Percentiles rank a stretch among this genome's conserved stretches.
Evolutionary conservation across 2,797 vertebrate species (phyloP).

Genomic region (Triplophysa yarkandensis): DNA sequence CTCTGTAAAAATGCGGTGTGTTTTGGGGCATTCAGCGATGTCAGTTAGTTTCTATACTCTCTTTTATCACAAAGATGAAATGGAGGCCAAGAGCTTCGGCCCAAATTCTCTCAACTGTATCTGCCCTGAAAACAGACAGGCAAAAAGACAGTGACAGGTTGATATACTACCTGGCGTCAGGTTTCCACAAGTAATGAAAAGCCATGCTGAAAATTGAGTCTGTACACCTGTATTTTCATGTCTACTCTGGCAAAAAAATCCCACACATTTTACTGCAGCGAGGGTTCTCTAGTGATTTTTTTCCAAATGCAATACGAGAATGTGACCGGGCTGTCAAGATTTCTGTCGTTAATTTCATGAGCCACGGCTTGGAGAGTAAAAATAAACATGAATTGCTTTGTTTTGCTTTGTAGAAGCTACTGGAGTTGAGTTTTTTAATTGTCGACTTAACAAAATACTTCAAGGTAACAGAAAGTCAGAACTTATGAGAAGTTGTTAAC

Average conservation of each 20-base stretch:
- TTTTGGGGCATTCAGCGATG: conserved; percentile 32
- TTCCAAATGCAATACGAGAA: not conserved
- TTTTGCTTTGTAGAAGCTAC: not conserved
- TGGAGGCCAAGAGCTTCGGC: conserved; percentile 47
- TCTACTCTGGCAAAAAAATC: conserved; percentile 21
- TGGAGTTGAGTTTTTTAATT: not conserved
- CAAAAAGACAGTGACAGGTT: conserved; percentile 53
- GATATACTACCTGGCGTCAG: conserved; percentile 49
- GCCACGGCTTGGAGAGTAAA: not conserved
- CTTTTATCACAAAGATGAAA: conserved; percentile 56
- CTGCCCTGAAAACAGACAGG: conserved; percentile 52
- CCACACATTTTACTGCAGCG: not conserved
- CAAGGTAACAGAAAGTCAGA: too few species aligned
- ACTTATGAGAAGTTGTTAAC: too few species aligned
- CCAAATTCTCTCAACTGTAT: conserved; percentile 49
- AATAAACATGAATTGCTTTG: not conserved
- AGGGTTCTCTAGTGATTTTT: not conserved
- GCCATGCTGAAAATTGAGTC: conserved; percentile 47
- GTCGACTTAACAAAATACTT: not conserved
- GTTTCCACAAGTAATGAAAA: conserved; percentile 44
- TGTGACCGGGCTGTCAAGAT: not conserved
- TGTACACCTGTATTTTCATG: conserved; percentile 45
- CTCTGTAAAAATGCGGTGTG: conserved; percentile 25
- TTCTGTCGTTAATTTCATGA: not conserved
- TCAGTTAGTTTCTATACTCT: conserved; percentile 38